Conservation (phyloP, 2,888 invertebrate genomes). For the Pristionchus maxplancki region DNA sequence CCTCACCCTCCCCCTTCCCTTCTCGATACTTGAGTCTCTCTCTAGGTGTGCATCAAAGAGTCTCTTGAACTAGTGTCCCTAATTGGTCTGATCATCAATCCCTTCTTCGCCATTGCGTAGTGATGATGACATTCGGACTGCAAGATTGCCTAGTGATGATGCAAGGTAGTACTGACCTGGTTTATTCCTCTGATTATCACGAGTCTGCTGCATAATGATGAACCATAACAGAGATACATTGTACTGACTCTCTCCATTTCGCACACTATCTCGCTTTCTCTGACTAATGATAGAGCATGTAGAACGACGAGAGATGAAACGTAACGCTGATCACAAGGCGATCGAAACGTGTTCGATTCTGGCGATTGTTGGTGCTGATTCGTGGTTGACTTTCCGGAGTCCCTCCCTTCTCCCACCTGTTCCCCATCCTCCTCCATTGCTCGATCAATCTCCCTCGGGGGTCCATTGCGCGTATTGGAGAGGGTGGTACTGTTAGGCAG, state of each 20-base stretch:
- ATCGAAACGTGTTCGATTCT: not conserved
- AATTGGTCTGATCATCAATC: not conserved
- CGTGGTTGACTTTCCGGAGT: not conserved
- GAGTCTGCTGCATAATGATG: not conserved
- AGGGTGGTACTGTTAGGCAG: conserved; percentile 41
- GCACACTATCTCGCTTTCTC: not conserved
- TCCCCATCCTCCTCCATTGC: not conserved
- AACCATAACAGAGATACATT: not conserved
- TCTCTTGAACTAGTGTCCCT: conserved; percentile 35
- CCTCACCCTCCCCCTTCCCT: not conserved
- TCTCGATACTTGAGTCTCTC: conserved; percentile 41
- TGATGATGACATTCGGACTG: too few relatives aligned
- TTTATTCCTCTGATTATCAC: not conserved
- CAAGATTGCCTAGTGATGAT: not conserved
- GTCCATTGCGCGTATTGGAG: not conserved
- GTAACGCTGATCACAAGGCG: not conserved
- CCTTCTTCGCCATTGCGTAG: too few relatives aligned
- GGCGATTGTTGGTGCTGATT: not conserved
- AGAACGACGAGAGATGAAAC: not conserved
- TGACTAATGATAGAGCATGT: not conserved
- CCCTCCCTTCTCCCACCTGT: not conserved
- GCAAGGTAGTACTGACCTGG: not conserved
- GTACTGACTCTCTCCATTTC: too few relatives aligned
- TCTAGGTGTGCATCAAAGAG: conserved; percentile 3
- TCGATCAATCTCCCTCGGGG: not conserved